Conservation (phyloP, 2,113 vertebrate genomes). For the Pimephales promelas region DNA sequence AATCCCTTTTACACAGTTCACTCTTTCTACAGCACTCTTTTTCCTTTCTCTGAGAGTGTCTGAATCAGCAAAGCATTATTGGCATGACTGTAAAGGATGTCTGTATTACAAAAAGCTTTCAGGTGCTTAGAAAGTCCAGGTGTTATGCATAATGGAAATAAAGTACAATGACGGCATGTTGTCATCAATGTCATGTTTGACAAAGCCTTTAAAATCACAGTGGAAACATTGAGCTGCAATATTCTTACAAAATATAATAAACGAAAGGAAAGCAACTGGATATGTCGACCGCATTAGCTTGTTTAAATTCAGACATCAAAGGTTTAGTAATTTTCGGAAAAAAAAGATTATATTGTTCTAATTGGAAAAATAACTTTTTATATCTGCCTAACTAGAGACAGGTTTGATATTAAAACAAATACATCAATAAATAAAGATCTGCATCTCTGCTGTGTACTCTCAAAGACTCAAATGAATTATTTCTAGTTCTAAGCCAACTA, state of each 20-base stretch:
- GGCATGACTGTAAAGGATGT: background rate
- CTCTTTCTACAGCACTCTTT: background rate
- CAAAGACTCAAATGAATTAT: background rate
- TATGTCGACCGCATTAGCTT: background rate
- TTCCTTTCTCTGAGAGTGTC: background rate
- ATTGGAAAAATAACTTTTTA: background rate
- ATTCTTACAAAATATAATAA: background rate
- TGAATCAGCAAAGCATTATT: slow-evolving; percentile 10
- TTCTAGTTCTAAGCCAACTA: background rate
- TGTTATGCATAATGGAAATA: slow-evolving; percentile 14
- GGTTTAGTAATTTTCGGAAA: background rate
- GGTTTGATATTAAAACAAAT: background rate
- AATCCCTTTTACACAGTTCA: background rate
- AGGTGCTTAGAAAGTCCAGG: slow-evolving; percentile 14
- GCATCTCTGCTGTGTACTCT: background rate
- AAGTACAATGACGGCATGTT: background rate
- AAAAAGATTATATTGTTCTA: no score
- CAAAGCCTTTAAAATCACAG: slow-evolving; percentile 14
- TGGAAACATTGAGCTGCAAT: background rate
- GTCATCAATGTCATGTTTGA: background rate
- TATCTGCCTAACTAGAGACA: background rate
- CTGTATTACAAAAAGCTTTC: background rate
- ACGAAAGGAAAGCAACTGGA: background rate
- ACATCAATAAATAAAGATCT: background rate
- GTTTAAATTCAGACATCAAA: background rate